These are phyloP conservation scores for Pollenia griseotomentosa DNA, from an alignment of 2,888 invertebrate species.

Conservation along the genomic window DNA sequence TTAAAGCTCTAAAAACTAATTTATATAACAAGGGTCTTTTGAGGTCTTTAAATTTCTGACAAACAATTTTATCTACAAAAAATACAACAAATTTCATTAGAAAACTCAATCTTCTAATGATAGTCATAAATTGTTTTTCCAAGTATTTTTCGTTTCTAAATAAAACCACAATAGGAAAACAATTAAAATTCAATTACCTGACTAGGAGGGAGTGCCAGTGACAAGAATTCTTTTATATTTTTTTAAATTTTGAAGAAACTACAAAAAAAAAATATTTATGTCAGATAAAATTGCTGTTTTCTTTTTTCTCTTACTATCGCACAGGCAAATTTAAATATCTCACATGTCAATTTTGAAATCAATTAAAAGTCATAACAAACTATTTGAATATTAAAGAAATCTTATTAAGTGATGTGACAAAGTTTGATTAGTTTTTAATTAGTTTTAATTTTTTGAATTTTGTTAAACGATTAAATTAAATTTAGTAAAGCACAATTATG, in stretches of 20 bases:
- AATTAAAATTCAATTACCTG: conserved; percentile 62
- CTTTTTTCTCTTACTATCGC: background rate
- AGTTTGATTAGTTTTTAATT: too few relatives aligned
- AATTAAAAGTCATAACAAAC: background rate
- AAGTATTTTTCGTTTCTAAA: background rate
- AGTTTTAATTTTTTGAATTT: too few relatives aligned
- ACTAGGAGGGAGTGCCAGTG: conserved; percentile 31
- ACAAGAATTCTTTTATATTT: conserved; percentile 16
- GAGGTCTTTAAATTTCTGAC: too few relatives aligned
- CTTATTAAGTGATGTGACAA: too few relatives aligned
- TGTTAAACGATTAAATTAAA: too few relatives aligned
- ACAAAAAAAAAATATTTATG: background rate
- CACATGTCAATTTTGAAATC: background rate
- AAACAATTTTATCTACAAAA: background rate
- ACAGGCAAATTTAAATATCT: background rate
- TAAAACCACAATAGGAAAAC: conserved; percentile 32
- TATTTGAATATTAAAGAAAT: too few relatives aligned
- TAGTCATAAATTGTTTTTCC: conserved; percentile 14
- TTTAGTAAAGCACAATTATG: too few relatives aligned
- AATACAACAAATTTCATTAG: background rate
- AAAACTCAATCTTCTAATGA: conserved; percentile 30
- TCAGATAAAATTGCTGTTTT: background rate
- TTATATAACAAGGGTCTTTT: too few relatives aligned
- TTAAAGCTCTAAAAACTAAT: too few relatives aligned
- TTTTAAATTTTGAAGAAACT: background rate